phyloP scores from a whole-genome alignment of 1,140 invertebrate species.

The Drosophila nigromelanica region DNA sequence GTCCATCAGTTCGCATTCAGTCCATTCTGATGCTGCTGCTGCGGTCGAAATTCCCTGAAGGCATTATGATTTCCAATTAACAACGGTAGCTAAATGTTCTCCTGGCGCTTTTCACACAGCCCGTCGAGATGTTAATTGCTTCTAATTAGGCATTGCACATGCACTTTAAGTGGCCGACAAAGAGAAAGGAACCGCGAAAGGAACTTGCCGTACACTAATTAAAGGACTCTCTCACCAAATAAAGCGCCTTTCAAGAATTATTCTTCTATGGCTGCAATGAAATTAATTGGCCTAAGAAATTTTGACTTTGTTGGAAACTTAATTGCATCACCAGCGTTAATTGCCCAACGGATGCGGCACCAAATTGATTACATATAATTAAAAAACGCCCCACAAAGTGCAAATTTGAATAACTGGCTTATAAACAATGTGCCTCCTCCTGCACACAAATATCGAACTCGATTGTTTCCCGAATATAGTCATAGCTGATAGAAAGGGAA shows the following conservation, averaged over 20 bases:
- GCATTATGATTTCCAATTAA: slow-evolving; percentile 5
- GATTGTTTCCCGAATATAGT: too few relatives aligned
- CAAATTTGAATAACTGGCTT: too few relatives aligned
- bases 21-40: background rate
- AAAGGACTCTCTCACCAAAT: slow-evolving; percentile 63
- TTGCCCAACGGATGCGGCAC: slow-evolving; percentile 42
- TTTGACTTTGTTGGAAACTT: slow-evolving; percentile 43
- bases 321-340: slow-evolving; percentile 62
- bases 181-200: slow-evolving; percentile 37
- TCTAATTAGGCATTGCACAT: slow-evolving; percentile 70
- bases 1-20: background rate
- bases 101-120: slow-evolving; percentile 22
- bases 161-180: slow-evolving; percentile 41
- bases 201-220: slow-evolving; percentile 73
- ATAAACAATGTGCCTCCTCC: too few relatives aligned
- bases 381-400: background rate
- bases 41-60: background rate
- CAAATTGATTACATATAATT: slow-evolving; percentile 36
- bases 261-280: slow-evolving; percentile 52
- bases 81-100: slow-evolving; percentile 39
- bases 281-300: slow-evolving; percentile 71
- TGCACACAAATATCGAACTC: too few relatives aligned
- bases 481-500: too few relatives aligned
- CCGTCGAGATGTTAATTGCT: slow-evolving; percentile 66
- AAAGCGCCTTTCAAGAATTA: slow-evolving; percentile 45